Percentiles rank a stretch among this genome's conserved stretches.
These are phyloP conservation scores for Lethocerus indicus DNA, from an alignment of 1,140 invertebrate species.

Conservation along the genomic window DNA sequence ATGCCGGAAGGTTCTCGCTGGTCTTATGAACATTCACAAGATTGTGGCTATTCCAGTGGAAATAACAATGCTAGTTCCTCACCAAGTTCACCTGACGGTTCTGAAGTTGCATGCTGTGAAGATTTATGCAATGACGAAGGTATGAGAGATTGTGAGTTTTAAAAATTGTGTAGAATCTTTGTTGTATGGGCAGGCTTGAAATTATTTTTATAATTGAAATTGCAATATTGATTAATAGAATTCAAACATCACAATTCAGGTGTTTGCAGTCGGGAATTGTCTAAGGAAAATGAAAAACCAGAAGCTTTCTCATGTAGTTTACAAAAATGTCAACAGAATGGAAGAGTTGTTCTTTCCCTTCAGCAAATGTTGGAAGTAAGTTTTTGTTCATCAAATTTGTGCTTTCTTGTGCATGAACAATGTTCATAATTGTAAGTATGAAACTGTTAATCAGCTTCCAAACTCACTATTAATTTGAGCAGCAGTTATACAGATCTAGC, in stretches of 20 bases:
- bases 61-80: constrained; percentile 30
- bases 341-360: constrained; percentile 32
- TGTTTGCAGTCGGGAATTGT: constrained; percentile 18
- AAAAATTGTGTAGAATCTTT: neutral
- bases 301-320: neutral
- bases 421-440: neutral
- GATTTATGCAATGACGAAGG: constrained; percentile 62
- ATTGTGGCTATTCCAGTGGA: constrained; percentile 49
- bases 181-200: too few species aligned
- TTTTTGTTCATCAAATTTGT: constrained; percentile 10
- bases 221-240: neutral
- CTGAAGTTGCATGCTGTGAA: constrained; percentile 68
- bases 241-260: constrained; percentile 13
- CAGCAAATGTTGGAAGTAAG: constrained; percentile 52
- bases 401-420: neutral
- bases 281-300: neutral
- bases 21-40: constrained; percentile 51
- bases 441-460: too few species aligned
- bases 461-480: too few species aligned
- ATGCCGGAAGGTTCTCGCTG: too few species aligned
- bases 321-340: constrained; percentile 1
- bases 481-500: too few species aligned
- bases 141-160: neutral
- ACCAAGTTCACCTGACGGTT: constrained; percentile 61
- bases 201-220: too few species aligned